Evolutionary conservation across 2,888 invertebrate genomes (phyloP), one percentile per base, ranked within the genome.

Genomic region (Cheilosia vulpina): DNA sequence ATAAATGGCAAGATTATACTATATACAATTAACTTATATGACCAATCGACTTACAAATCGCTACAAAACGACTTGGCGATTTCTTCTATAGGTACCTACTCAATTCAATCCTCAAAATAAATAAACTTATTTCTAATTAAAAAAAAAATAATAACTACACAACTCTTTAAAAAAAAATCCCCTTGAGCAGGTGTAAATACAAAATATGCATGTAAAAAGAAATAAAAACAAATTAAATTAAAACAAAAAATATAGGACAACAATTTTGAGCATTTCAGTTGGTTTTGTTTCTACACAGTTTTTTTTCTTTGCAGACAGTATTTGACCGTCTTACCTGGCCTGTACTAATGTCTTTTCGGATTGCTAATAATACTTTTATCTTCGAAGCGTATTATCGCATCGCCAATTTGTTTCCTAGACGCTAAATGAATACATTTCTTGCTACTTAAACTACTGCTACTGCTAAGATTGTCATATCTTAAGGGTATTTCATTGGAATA

Each of bases 341-440:
- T 19, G 24, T 17, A 52, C 43, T 72, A 85, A 63, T 76, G 76
- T 62, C 63, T 76, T 66, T 50, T 41, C 27, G 81, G 85, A 81
- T 77, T 85, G 19, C 89, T 91, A 65, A 89, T 83, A 89, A 92
- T 91, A 89, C 89, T 91, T 89, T 89, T 91, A 77, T 92, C 91
- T 88, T 92, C 92, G 69, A 89, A 92, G 66, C 91, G 92, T 77
- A 92, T 90, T 83, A 92, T 90, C 79, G 92, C 92, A 89, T 92
- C 92, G 41, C 92, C 92, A 38, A 92, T 91, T 88, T 92, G 92
- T 77, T 92, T 93, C 88, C 93, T 92, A 55, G 93, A 94, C 41
- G 93, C 94, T 87, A 94, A 89, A 87, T 93, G 93, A 88, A 93
- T 91, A 90, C 94, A 93, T 87, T 91, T 91, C 75, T 89, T 89